Conservation (phyloP, 2,888 invertebrate species). For the Lasioglossum oenotherae region DNA sequence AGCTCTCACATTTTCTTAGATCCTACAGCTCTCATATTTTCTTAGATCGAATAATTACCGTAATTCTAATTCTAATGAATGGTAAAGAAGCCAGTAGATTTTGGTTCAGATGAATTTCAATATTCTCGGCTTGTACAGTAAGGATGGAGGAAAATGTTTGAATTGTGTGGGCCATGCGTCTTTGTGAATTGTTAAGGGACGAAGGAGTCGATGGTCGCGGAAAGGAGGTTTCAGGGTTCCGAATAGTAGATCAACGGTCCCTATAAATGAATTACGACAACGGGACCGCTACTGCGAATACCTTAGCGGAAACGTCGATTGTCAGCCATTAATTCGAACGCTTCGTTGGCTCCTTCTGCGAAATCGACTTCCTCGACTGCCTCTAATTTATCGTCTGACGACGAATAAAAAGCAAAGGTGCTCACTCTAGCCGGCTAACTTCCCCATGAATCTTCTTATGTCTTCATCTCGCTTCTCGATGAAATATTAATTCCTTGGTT, state of each 20-base stretch:
- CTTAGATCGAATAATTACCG: no score
- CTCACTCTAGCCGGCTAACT: background rate
- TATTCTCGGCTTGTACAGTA: no score
- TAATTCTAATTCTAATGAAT: no score
- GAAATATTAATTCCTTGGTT: background rate
- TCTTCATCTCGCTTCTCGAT: background rate
- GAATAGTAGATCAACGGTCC: constrained; percentile 24
- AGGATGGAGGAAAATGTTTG: background rate
- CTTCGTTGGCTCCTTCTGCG: constrained; percentile 40
- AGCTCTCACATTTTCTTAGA: no score
- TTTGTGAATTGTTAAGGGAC: background rate
- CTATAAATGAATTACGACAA: constrained; percentile 63
- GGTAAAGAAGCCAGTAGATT: no score
- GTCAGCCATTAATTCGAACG: constrained; percentile 64
- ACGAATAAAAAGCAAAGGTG: constrained; percentile 19
- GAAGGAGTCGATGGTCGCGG: constrained; percentile 46
- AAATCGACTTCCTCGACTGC: constrained; percentile 39
- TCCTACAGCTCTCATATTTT: no score
- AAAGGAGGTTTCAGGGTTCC: constrained; percentile 20
- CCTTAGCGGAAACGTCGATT: constrained; percentile 54
- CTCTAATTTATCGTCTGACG: constrained; percentile 39
- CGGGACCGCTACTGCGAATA: constrained; percentile 30
- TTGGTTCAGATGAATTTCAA: no score
- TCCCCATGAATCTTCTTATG: background rate
- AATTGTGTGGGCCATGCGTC: constrained; percentile 17